These are phyloP conservation scores for Pyrrhosoma nymphula DNA, from an alignment of 2,888 invertebrate species.

Conservation along the genomic window DNA sequence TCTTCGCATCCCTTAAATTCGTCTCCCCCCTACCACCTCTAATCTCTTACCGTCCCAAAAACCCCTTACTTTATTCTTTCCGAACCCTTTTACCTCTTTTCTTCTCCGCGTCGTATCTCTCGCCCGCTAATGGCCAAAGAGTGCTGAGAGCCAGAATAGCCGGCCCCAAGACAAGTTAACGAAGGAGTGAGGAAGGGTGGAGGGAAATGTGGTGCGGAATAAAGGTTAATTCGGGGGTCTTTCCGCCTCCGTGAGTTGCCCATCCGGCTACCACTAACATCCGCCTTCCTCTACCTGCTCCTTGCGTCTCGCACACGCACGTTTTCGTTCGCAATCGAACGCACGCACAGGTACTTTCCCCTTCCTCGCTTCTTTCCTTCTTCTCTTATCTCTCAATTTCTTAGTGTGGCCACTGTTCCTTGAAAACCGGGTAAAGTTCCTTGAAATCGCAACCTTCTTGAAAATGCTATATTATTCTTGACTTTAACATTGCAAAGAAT, in stretches of 20 bases:
- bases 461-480: too few relatives aligned
- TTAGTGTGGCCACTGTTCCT: too few relatives aligned
- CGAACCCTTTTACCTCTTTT: constrained; percentile 10
- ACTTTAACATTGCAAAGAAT: too few relatives aligned
- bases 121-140: constrained; percentile 10
- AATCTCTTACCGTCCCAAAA: not conserved
- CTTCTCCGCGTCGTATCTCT: not conserved
- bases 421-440: too few relatives aligned
- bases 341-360: not conserved
- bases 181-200: not conserved
- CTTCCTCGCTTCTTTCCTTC: not conserved
- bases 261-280: not conserved
- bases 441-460: too few relatives aligned
- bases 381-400: not conserved
- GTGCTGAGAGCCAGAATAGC: constrained; percentile 27
- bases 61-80: not conserved
- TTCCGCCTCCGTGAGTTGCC: not conserved
- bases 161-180: not conserved
- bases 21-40: not conserved
- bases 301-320: not conserved
- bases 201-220: not conserved
- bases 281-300: not conserved
- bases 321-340: not conserved
- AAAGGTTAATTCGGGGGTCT: constrained; percentile 4
- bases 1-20: not conserved